Evolutionary conservation across 2,113 vertebrate species (phyloP), one percentile per base, ranked within the genome.

Genomic region (Tapirus terrestris): DNA sequence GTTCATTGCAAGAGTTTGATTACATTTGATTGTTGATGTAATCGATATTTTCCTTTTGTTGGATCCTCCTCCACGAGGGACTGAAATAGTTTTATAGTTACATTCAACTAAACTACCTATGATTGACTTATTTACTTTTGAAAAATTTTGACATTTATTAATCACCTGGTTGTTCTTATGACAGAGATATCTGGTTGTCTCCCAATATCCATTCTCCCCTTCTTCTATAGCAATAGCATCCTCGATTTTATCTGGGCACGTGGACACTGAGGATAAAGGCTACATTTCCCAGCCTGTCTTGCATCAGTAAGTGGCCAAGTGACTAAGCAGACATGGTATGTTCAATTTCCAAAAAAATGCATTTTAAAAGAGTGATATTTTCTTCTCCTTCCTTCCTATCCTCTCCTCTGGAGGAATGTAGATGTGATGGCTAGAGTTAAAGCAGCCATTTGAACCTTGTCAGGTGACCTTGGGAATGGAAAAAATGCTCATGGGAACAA

Each of bases 31-130:
- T 75, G 7, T 84, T 75, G 31, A 81, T 63, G 43, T 53, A 77
- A 93, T 75, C 33, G 77, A 76, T 60, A 61, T 58, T 87, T 93
- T 95, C 45, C 83, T 94, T 80, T 83, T 63, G 6, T 87, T 89
- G 45, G 18, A 36, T 48, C 16, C 29, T 95, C 14, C 21, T 53
- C 86, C 39, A 87, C 16, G 33, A 87, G 39, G 25, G 39, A 61
- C 61, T 81, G 3, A 63, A 70, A 70, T 53, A 53, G 27, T 33
- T 92, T 65, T 43, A 88, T 33, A 76, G 53, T 43, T 72, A 85
- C 17, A 86, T 60, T 60, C 27, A 51, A 58, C 61, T 53, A 29
- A 45, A 67, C 51, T 75, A 21, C n/a, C 14, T 43, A 3, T 72
- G 25, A 83, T 58, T 96, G n/a, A 18, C 73, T 92, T 84, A 61